Base-by-base conservation (phyloP, 2,888 invertebrate species). In the Coleophora flavipennella region DNA sequence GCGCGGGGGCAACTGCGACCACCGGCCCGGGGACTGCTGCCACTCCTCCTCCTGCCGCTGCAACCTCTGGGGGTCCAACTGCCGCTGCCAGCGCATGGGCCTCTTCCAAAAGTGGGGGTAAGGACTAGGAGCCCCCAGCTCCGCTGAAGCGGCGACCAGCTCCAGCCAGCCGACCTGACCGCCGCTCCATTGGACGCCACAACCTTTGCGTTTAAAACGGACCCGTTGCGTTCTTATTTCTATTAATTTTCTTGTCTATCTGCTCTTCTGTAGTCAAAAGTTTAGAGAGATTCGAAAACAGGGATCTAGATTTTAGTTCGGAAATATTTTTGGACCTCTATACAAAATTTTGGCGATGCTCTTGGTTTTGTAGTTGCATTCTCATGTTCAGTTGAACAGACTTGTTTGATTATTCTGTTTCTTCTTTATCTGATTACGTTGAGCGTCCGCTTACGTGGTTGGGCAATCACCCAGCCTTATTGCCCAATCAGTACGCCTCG, bases 41-140 rank as follows among this genome's bases (percentile, higher is more conserved):
- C 90, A 91, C 84, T 92, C 91, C 58, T 92, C 92, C 49, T 91
- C 93, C 49, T 95, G 94, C 79, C 88, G 94, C 48, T 95, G 94
- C 87, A 94, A 94, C 77, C 86, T 94, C 38, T 95, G 94, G 94
- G 94, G 94, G 44, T 90, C 92, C 67, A 94, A 95, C 86, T 94
- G 94, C 76, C 89, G 92, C 61, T 95, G 94, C 76, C 94, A 94
- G 76, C 89, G 94, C 57, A 91, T 92, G 89, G 94, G 95, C 45
- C 89, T 94, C 66, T 94, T 94, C 88, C 94, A 94, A 72, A 92
- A 93, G 81, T 93, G 93, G 92, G 92, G 92, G 70, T 91, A 85
- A 65, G 49, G 29, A 36, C 36, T 32, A 20, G 20, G 20, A 20
- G 38, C 26, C 40, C 42, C 42, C 51, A 59, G 62, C 62, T 66